Evolutionary conservation across 2,888 invertebrate species (phyloP).

Genomic region (Argyresthia goedartella): DNA sequence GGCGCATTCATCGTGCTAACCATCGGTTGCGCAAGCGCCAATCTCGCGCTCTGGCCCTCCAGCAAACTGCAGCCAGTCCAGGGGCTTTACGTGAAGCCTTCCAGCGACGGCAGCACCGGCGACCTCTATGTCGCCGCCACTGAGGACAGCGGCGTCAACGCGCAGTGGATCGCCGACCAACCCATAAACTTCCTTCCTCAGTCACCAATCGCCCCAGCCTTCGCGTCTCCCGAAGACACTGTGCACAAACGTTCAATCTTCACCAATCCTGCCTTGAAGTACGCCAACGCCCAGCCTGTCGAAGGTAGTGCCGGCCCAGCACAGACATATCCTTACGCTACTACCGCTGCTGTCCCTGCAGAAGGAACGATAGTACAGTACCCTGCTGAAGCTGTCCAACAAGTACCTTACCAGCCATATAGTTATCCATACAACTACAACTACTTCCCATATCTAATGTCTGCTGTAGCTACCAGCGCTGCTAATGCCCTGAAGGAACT

Average conservation of each 20-base stretch:
- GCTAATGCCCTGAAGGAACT: constrained; percentile 39
- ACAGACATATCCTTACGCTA: neutral
- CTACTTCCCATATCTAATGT: constrained; percentile 52
- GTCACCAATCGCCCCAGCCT: constrained; percentile 17
- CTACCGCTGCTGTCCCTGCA: neutral
- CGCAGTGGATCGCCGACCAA: constrained; percentile 54
- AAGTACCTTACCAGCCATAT: neutral
- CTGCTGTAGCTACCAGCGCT: constrained; percentile 24
- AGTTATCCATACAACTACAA: constrained; percentile 37
- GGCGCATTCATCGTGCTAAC: constrained; percentile 14
- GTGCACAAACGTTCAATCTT: constrained; percentile 39
- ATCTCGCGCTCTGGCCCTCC: constrained; percentile 28
- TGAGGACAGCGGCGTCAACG: constrained; percentile 45
- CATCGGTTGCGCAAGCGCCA: constrained; percentile 18
- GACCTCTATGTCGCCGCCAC: constrained; percentile 59
- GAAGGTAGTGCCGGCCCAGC: neutral
- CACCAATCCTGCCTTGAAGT: constrained; percentile 32
- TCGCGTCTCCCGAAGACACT: constrained; percentile 27
- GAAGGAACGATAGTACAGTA: neutral
- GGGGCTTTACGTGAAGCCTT: constrained; percentile 52
- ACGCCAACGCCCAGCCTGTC: constrained; percentile 16
- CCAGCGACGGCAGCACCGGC: constrained; percentile 49
- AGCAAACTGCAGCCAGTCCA: constrained; percentile 50
- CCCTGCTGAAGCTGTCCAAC: neutral
- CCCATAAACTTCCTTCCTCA: constrained; percentile 37